phyloP scores from a whole-genome alignment of 2,888 invertebrate genomes.

The Prionchulus punctatus region DNA sequence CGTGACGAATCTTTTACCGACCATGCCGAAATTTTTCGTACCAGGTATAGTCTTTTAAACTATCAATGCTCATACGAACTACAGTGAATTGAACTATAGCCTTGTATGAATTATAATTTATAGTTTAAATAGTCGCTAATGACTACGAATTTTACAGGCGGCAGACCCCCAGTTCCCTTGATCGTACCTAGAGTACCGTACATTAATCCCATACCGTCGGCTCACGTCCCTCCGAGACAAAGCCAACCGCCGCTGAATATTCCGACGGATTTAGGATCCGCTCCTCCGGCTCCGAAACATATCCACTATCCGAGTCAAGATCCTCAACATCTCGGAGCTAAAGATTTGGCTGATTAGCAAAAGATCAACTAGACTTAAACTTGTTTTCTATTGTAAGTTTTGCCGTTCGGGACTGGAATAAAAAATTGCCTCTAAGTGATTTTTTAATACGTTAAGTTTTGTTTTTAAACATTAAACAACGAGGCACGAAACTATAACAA shows the following conservation, averaged over 20 bases:
- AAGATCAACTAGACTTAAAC: background rate
- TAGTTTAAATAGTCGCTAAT: no score
- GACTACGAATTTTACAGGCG: no score
- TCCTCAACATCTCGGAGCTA: slow-evolving; percentile 47
- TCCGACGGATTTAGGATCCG: background rate
- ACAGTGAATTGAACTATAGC: no score
- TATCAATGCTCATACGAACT: no score
- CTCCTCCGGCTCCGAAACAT: background rate
- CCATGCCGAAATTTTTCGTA: background rate
- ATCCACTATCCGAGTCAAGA: slow-evolving; percentile 94
- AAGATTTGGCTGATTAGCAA: slow-evolving; percentile 17
- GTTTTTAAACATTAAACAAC: no score
- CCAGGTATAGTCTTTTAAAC: background rate
- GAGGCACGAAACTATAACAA: no score
- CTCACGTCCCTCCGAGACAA: background rate
- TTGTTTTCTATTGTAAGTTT: no score
- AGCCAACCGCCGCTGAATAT: background rate
- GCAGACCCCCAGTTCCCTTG: slow-evolving; percentile 8
- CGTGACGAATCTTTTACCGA: no score
- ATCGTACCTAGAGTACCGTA: slow-evolving; percentile 14
- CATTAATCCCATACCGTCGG: slow-evolving; percentile 1
- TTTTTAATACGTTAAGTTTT: no score
- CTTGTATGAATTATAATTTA: no score
- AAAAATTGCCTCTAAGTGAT: no score
- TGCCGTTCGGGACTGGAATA: no score